These are phyloP conservation scores for Magallana ariakensis DNA, from an alignment of 1,140 invertebrate genomes.

Conservation along the genomic window DNA sequence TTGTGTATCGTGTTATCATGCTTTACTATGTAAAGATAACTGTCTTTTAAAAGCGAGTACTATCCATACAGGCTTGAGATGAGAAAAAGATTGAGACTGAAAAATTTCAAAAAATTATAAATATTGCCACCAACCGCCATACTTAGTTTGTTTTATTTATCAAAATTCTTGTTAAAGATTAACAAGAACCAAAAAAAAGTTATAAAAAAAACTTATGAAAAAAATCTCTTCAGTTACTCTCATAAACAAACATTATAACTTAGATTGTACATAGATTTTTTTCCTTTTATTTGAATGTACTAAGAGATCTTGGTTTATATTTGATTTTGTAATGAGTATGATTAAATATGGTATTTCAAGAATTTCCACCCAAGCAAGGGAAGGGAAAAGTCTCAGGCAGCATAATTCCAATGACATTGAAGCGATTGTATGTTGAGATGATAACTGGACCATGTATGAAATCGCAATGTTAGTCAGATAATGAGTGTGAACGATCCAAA, in stretches of 20 bases:
- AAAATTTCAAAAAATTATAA: not conserved
- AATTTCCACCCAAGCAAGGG: conserved; percentile 37
- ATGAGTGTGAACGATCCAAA: not conserved
- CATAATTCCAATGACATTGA: conserved; percentile 23
- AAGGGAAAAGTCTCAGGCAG: conserved; percentile 15
- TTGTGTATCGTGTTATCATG: not conserved
- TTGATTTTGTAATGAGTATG: conserved; percentile 1
- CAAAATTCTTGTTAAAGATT: not conserved
- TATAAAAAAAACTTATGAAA: not conserved
- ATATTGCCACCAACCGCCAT: conserved; percentile 17
- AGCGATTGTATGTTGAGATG: not conserved
- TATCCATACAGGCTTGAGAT: conserved; percentile 1
- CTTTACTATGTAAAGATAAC: not conserved
- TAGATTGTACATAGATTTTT: conserved; percentile 2
- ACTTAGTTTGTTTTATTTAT: conserved; percentile 27
- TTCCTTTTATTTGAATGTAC: conserved; percentile 7
- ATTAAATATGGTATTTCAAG: not conserved
- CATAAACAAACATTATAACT: conserved; percentile 4
- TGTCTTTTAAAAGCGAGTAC: not conserved
- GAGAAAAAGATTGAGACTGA: not conserved
- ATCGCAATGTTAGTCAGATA: not conserved
- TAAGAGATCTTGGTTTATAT: conserved; percentile 18
- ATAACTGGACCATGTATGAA: conserved; percentile 11
- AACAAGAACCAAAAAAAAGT: conserved; percentile 20
- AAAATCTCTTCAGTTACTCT: conserved; percentile 15